Evolutionary conservation across 2,888 invertebrate genomes (phyloP).

Genomic region (Thymelicus lineola): DNA sequence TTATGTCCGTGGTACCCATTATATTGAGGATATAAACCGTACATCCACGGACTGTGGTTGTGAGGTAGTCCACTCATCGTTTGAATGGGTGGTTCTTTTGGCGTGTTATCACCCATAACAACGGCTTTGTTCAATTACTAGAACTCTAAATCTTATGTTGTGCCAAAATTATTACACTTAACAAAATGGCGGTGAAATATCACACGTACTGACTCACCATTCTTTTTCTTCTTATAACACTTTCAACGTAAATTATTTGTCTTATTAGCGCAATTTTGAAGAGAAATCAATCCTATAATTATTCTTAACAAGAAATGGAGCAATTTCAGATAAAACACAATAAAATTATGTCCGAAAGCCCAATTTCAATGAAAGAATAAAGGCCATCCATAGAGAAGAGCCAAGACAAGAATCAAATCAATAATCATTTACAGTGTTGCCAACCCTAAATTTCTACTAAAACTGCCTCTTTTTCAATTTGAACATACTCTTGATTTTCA

Average conservation of each 20-base stretch:
- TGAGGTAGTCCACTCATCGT: slow-evolving; percentile 75
- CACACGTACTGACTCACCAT: slow-evolving; percentile 36
- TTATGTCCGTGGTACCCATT: slow-evolving; percentile 73
- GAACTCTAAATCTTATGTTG: background rate
- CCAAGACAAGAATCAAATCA: too few species aligned
- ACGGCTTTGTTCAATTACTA: slow-evolving; percentile 13
- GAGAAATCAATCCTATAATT: too few species aligned
- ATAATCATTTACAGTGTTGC: too few species aligned
- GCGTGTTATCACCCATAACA: slow-evolving; percentile 70
- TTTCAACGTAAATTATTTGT: background rate
- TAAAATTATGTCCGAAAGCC: too few species aligned
- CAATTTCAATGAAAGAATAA: too few species aligned
- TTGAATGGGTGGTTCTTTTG: slow-evolving; percentile 78
- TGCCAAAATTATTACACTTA: slow-evolving; percentile 40
- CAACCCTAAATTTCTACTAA: too few species aligned
- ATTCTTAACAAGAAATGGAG: too few species aligned
- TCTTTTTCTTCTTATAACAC: background rate
- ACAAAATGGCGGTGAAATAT: slow-evolving; percentile 60
- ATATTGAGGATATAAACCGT: slow-evolving; percentile 71
- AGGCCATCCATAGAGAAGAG: too few species aligned
- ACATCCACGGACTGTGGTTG: slow-evolving; percentile 77
- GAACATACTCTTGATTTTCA: too few species aligned
- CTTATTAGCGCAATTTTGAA: too few species aligned
- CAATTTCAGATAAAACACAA: too few species aligned
- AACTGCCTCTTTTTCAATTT: too few species aligned